Conservation (phyloP, 1,140 invertebrate species). For the Leptopilina boulardi region DNA sequence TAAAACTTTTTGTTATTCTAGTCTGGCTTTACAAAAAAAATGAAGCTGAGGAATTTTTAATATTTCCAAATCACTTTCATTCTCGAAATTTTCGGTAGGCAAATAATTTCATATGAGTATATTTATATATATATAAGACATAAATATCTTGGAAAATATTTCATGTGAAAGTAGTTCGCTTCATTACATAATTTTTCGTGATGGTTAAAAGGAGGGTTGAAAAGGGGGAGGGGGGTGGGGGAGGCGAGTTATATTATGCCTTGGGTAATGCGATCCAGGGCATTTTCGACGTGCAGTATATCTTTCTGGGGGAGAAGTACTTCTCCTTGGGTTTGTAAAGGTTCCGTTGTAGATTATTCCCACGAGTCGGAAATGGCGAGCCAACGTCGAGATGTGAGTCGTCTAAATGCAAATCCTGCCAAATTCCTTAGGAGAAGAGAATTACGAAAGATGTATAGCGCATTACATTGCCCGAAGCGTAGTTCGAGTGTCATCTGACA, state of each 20-base stretch:
- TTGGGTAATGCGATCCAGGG: conserved; percentile 29
- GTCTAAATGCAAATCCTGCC: conserved; percentile 33
- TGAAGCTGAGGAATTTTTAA: too few species aligned
- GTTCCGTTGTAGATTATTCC: conserved; percentile 33
- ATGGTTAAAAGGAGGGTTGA: not conserved
- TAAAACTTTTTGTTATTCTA: too few species aligned
- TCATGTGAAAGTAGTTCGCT: not conserved
- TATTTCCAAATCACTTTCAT: too few species aligned
- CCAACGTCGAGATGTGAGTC: conserved; percentile 32
- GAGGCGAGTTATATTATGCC: conserved; percentile 28
- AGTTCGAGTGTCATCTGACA: conserved; percentile 24
- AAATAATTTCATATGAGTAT: not conserved
- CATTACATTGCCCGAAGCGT: conserved; percentile 17
- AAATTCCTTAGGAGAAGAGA: conserved; percentile 31
- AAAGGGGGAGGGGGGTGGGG: too few species aligned
- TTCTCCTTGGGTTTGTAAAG: conserved; percentile 30
- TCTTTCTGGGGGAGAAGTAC: conserved; percentile 22
- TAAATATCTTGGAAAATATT: not conserved
- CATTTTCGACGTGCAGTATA: conserved; percentile 24
- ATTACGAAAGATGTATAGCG: conserved; percentile 31
- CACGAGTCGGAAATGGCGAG: conserved; percentile 30
- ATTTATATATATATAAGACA: not conserved
- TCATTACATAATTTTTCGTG: conserved; percentile 18
- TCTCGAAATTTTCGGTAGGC: not conserved
- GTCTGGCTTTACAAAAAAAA: too few species aligned